Base-by-base conservation (phyloP, 2,113 vertebrate species). In the Ploceus nigricollis region DNA sequence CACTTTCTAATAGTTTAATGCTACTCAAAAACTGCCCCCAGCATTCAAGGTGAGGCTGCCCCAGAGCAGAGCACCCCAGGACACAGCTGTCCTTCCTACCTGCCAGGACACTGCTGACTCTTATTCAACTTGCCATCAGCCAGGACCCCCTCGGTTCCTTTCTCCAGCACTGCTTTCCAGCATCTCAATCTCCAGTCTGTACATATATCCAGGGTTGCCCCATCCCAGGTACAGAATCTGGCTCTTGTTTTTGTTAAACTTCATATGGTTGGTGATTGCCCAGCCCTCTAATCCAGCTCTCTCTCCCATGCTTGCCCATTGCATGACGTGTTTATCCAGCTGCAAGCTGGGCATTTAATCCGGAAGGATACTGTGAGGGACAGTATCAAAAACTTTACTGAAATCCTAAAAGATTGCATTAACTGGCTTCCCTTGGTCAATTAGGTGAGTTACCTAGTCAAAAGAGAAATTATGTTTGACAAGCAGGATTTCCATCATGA, bases 41-140 rank as follows among this genome's bases (percentile, higher is more conserved):
- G 11, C 8, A 17, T 15, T 47, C 0, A 0, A 47, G 28, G 23
- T 24, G 15, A 61, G n/a, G 28, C 15, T 1, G 1, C 5, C 37
- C 6, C 28, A 61, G 28, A 4, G 19, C 15, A 69, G 54, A 70
- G 24, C 7, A 1, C 7, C 7, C 11, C 40, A 47, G 31, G 24
- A 40, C 7, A 30, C 0, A 3, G 6, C 1, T 47, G 19, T 6
- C 20, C 7, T 24, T 39, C 11, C 48, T 47, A 48, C 30, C 47
- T 87, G 23, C 20, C 40, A 63, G 24, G 15, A 4, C 13, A 63
- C 40, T 63, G 13, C 24, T 63, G 30, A 6, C 16, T 50, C 13
- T 8, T 12, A 1, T 30, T 40, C 40, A 56, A 3, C 6, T 47
- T 40, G 13, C 24, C 13, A 10, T 18, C 1, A 1, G 6, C 9